phyloP scores from a whole-genome alignment of 2,797 vertebrate genomes.

The Megaceryle alcyon region DNA sequence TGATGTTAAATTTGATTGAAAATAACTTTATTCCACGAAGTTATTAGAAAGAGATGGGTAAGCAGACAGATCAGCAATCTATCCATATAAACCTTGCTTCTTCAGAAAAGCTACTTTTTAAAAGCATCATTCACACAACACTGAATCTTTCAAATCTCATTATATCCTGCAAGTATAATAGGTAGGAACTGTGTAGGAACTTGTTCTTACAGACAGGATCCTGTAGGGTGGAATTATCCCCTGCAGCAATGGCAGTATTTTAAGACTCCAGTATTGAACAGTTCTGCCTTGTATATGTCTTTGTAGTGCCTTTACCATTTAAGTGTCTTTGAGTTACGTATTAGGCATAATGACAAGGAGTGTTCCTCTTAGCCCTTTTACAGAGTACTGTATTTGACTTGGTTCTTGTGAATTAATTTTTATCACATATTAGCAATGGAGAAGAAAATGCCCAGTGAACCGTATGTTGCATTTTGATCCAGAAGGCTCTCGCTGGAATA shows the following conservation, averaged over 20 bases:
- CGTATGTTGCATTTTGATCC: accelerated
- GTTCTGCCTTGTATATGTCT: not conserved
- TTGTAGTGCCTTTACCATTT: not conserved
- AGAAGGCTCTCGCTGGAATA: not conserved
- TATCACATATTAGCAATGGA: not conserved
- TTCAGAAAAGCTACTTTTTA: not conserved
- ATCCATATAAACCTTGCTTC: not conserved
- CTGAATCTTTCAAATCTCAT: slow-evolving; percentile 23
- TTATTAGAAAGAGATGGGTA: not conserved
- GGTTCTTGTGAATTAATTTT: not conserved
- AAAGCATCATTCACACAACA: not conserved
- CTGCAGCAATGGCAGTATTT: slow-evolving; percentile 34
- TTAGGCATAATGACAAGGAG: not conserved
- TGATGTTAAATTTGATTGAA: not conserved
- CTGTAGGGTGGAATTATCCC: slow-evolving; percentile 41
- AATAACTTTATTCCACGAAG: not conserved
- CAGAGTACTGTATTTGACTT: accelerated
- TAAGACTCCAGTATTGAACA: not conserved
- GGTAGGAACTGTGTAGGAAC: slow-evolving; percentile 54
- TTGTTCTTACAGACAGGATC: slow-evolving; percentile 51
- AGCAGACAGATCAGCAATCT: not conserved
- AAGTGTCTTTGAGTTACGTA: not conserved
- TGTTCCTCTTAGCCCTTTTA: not conserved
- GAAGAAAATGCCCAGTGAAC: not conserved
- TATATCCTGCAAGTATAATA: slow-evolving; percentile 38